Conservation (phyloP, 2,888 invertebrate genomes). For the Zygaena filipendulae region DNA sequence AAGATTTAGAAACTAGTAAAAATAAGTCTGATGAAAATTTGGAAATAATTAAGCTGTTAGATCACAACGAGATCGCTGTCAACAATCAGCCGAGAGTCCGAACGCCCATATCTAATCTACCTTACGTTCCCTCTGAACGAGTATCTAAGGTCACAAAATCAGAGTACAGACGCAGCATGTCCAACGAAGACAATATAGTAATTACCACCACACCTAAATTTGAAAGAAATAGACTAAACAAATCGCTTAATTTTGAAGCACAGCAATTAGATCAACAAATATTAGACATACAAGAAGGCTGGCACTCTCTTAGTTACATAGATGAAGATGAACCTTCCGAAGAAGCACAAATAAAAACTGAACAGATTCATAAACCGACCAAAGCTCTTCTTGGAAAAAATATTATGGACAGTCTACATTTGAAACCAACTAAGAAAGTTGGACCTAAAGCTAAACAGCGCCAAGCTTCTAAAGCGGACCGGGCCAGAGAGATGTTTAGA, state of each 20-base stretch:
- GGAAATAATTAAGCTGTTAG: conserved; percentile 51
- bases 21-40: conserved; percentile 52
- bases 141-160: conserved; percentile 32
- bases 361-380: conserved; percentile 44
- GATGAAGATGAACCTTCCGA: conserved; percentile 43
- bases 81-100: conserved; percentile 60
- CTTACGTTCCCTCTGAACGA: conserved; percentile 50
- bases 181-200: conserved; percentile 42
- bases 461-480: conserved; percentile 36
- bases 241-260: conserved; percentile 58
- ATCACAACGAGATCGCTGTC: conserved; percentile 58
- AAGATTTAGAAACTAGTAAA: conserved; percentile 56
- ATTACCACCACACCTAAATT: conserved; percentile 51
- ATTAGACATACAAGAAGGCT: conserved; percentile 57
- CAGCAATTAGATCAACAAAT: conserved; percentile 61
- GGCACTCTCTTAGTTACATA: conserved; percentile 55
- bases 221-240: conserved; percentile 58
- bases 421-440: conserved; percentile 55
- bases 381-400: conserved; percentile 57
- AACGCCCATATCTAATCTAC: conserved; percentile 56
- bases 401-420: conserved; percentile 57
- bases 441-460: conserved; percentile 59
- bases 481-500: conserved; percentile 45
- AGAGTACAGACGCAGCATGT: conserved; percentile 46
- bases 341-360: conserved; percentile 24